Evolutionary conservation across 1,140 invertebrate species (phyloP).

Genomic region (Drosophila takahashii): DNA sequence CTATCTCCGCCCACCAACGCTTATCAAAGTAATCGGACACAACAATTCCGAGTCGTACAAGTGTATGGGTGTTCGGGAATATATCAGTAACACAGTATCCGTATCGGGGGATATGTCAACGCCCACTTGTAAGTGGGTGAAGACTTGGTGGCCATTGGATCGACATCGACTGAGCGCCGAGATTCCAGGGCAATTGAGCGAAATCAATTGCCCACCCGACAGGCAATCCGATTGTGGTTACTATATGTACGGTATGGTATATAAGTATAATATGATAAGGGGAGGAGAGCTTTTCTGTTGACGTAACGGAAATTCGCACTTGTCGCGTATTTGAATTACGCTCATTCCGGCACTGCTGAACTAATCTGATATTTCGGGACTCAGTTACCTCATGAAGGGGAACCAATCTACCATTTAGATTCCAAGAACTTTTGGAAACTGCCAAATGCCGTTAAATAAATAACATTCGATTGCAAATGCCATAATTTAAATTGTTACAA

Average conservation of each 20-base stretch:
- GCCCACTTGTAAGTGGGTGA: slow-evolving; percentile 61
- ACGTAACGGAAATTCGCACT: slow-evolving; percentile 70
- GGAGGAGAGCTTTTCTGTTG: slow-evolving; percentile 8
- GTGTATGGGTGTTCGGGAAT: slow-evolving; percentile 15
- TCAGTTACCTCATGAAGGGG: slow-evolving; percentile 40
- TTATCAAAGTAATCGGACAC: slow-evolving; percentile 40
- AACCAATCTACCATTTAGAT: slow-evolving; percentile 13
- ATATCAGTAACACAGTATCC: slow-evolving; percentile 22
- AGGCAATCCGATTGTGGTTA: slow-evolving; percentile 40
- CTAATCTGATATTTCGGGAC: slow-evolving; percentile 52
- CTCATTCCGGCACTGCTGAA: slow-evolving; percentile 32
- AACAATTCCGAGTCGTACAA: slow-evolving; percentile 16
- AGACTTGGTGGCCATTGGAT: slow-evolving; percentile 31
- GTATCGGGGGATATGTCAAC: slow-evolving; percentile 49
- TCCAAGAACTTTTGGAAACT: slow-evolving; percentile 6
- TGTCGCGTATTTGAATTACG: slow-evolving; percentile 37
- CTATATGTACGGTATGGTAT: neutral
- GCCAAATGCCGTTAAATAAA: slow-evolving; percentile 31
- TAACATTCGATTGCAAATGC: slow-evolving; percentile 45
- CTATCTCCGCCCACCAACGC: slow-evolving; percentile 33
- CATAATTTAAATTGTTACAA: slow-evolving; percentile 80
- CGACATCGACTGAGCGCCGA: slow-evolving; percentile 14
- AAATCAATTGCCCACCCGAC: slow-evolving; percentile 38
- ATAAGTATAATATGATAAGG: slow-evolving; percentile 20
- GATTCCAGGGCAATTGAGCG: slow-evolving; percentile 46